Evolutionary conservation across 2,797 vertebrate genomes (phyloP), one percentile per base, ranked within the genome.

Genomic region (Eidolon dupreanum): DNA sequence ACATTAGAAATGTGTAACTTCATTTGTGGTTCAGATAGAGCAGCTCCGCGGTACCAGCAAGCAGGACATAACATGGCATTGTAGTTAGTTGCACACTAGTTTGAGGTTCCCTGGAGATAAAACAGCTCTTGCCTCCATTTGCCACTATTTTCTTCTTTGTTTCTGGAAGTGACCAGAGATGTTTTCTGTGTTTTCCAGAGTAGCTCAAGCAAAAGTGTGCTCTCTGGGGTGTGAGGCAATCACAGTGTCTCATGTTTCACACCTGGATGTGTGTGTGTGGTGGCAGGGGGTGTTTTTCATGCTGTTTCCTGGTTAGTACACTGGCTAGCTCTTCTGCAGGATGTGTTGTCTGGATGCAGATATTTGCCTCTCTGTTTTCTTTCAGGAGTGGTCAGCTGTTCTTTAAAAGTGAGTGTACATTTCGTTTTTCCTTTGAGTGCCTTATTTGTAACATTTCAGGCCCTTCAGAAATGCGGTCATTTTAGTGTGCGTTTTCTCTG

Each of bases 251-350:
- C 51, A 24, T 65, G 53, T 28, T 77, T 22, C 73, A 16, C 20
- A 0, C 2, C 0, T 10, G 20, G 0, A 46, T 11, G 17, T 55
- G 57, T 11, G 41, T 59, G 70, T 75, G 11, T 10, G 36, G 24
- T 61, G 16, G 1, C 6, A 12, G 10, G 9, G 11, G 15, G 1
- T 4, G 46, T 33, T 38, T 51, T 33, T 5, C 36, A 20, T 20
- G 28, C 24, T 10, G 2, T 28, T 53, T 81, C 9, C 31, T 2
- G 0, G 0, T 36, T 28, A 1, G n/a, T 6, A 3, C 26, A 1
- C 17, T 7, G 8, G 31, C n/a, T 2, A 16, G 24, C 33, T 28
- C 36, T 7, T 51, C 51, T 59, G 53, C 20, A 38, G 38, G 38
- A 3, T 12, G 15, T 3, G 15, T 17, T 59, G 31, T 46, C 22